Percentiles rank a stretch among this genome's conserved stretches.
Evolutionary conservation across 2,113 vertebrate genomes (phyloP).

Genomic region (Clupea harengus): DNA sequence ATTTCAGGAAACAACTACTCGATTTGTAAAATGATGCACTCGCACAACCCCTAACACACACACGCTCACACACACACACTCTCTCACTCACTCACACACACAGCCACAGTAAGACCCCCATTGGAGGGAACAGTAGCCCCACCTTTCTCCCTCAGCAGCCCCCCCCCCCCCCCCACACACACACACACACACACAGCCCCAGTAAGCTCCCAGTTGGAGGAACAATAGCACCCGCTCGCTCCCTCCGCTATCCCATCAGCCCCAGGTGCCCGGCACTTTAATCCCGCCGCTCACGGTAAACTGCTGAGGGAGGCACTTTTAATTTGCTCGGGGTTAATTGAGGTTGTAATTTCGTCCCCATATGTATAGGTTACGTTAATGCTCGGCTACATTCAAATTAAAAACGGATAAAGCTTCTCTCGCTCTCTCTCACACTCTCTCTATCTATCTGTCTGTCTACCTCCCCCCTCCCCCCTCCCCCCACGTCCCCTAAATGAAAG

Average conservation of each 20-base stretch:
- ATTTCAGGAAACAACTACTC: too few species aligned
- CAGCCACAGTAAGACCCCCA: too few species aligned
- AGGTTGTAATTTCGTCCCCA: slow-evolving; percentile 77
- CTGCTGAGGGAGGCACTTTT: slow-evolving; percentile 71
- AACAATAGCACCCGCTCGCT: background rate
- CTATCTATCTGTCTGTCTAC: background rate
- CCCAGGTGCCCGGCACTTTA: slow-evolving; percentile 19
- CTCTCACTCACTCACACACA: background rate
- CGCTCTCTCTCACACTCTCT: slow-evolving; percentile 55
- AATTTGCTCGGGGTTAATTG: slow-evolving; percentile 80
- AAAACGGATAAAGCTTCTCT: slow-evolving; percentile 55
- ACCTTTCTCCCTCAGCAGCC: too few species aligned
- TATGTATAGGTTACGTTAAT: slow-evolving; percentile 77
- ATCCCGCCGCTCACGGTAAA: slow-evolving; percentile 47
- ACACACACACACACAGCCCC: background rate
- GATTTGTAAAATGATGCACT: background rate
- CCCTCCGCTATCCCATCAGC: slow-evolving; percentile 15
- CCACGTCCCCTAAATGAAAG: slow-evolving; percentile 57
- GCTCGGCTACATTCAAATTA: slow-evolving; percentile 78
- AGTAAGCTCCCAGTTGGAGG: background rate
- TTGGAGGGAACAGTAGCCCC: too few species aligned
- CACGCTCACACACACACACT: background rate
- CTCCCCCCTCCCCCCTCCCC: background rate
- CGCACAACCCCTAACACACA: background rate
- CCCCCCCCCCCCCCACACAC: background rate